Conservation (phyloP, 2,113 vertebrate species). For the Takifugu bimaculatus region DNA sequence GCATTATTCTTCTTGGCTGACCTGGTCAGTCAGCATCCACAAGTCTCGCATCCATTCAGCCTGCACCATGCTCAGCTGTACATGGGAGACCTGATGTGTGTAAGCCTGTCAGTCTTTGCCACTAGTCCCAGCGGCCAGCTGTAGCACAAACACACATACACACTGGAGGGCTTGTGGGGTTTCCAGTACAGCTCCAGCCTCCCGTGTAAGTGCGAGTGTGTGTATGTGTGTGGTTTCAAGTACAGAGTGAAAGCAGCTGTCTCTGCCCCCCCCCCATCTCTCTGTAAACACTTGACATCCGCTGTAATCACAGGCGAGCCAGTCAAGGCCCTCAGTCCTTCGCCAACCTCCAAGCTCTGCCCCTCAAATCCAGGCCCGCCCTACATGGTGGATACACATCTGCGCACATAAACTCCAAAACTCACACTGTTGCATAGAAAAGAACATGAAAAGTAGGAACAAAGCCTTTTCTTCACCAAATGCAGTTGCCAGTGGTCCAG, state of each 20-base stretch:
- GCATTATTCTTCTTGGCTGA: background rate
- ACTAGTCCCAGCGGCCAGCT: conserved; percentile 64
- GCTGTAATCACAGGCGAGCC: conserved; percentile 67
- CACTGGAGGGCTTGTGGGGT: conserved; percentile 68
- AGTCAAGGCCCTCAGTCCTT: conserved; percentile 55
- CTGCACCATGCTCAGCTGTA: conserved; percentile 36
- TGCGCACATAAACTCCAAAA: conserved; percentile 11
- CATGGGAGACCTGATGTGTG: conserved; percentile 48
- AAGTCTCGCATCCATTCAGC: conserved; percentile 23
- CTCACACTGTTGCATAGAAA: conserved; percentile 8
- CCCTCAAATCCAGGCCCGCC: conserved; percentile 33
- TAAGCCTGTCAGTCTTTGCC: conserved; percentile 59
- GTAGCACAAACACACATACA: conserved; percentile 61
- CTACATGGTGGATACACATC: conserved; percentile 30
- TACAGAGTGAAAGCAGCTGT: conserved; percentile 74
- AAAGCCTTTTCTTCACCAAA: conserved; percentile 21
- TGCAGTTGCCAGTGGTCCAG: conserved; percentile 8
- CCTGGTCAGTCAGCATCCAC: conserved; percentile 29
- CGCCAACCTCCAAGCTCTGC: conserved; percentile 57
- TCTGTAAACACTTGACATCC: conserved; percentile 70
- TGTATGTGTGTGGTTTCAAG: conserved; percentile 61
- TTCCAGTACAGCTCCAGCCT: conserved; percentile 60
- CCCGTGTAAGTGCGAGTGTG: conserved; percentile 53
- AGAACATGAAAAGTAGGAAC: conserved; percentile 11
- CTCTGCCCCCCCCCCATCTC: conserved; percentile 44